Base-by-base conservation (phyloP, 2,888 invertebrate species). In the Lydus trimaculatus region DNA sequence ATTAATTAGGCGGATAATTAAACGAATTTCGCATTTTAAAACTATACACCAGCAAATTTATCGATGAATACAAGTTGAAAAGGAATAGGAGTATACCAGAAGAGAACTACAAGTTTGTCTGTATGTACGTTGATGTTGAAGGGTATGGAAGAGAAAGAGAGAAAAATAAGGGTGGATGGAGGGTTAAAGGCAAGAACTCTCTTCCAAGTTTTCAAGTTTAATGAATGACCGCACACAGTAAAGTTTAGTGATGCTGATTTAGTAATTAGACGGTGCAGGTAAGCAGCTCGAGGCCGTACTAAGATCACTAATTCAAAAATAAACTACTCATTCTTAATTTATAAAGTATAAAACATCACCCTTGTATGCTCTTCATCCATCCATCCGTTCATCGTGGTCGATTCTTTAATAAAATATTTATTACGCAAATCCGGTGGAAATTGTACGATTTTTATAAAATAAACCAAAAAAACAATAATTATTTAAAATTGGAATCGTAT, bases 141-240 rank as follows among this genome's bases (percentile, higher is more conserved):
- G 52, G 52, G 25, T 23, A 52, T 52, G 23, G 5, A 69, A 66
- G 70, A 67, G 67, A 68, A 68, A 70, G 72, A 64, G 72, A 66
- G 68, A 68, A 66, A 71, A 62, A 71, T 64, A 70, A 48, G 70
- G 58, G n/a, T 17, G 43, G 56, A 58, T 48, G 67, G 72, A 65
- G 69, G 72, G 69, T 52, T 64, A 64, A 52, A 62, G 70, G 72
- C 70, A 69, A 73, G 73, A 63, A 67, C 61, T 64, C 72, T 69
- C 67, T 58, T 63, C 70, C 66, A 82, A 84, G 80, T 82, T 83
- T 80, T 79, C 79, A 78, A 83, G 81, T 84, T 84, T 84, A 85
- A 85, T 85, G 84, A 84, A 84, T 85, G 84, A 85, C 84, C 84
- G 83, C 84, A 84, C 82, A 81, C 80, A 77, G 77, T 78, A 79